A percentile compares a stretch with the other conserved stretches of the same genome.
phyloP scores from a whole-genome alignment of 2,113 vertebrate species.

The Hystrix brachyura region DNA sequence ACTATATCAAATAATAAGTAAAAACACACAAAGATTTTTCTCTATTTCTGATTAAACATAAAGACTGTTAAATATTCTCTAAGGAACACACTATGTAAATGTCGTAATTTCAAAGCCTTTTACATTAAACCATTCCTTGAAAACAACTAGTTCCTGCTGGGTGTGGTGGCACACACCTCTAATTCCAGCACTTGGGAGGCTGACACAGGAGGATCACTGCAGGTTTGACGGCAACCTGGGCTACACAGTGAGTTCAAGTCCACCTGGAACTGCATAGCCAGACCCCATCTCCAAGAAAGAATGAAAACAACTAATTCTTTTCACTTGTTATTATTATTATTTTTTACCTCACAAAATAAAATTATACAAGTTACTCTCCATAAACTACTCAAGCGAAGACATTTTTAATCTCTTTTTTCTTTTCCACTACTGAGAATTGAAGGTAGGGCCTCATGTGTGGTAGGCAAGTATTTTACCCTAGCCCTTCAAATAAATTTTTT shows the following conservation, averaged over 20 bases:
- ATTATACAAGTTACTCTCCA: neutral
- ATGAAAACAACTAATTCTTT: neutral
- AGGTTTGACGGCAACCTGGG: too few species aligned
- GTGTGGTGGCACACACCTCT: too few species aligned
- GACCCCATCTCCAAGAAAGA: too few species aligned
- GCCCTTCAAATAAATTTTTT: neutral
- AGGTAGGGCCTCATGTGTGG: neutral
- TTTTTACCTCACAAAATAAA: conserved; percentile 37
- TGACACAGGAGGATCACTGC: too few species aligned
- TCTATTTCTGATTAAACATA: conserved; percentile 13
- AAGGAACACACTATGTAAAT: neutral
- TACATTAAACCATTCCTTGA: neutral
- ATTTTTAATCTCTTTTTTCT: neutral
- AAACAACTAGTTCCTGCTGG: neutral
- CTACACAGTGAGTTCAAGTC: too few species aligned
- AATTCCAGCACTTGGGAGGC: too few species aligned
- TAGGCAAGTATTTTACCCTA: neutral
- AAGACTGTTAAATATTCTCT: neutral
- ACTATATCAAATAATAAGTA: conserved; percentile 1
- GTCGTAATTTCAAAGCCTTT: neutral
- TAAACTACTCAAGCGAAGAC: neutral
- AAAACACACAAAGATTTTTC: conserved; percentile 5
- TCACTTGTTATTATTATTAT: neutral
- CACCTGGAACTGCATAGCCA: too few species aligned
- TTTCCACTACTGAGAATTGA: neutral